These are phyloP conservation scores for Prunella fulvescens DNA, from an alignment of 2,113 vertebrate species.

Conservation along the genomic window DNA sequence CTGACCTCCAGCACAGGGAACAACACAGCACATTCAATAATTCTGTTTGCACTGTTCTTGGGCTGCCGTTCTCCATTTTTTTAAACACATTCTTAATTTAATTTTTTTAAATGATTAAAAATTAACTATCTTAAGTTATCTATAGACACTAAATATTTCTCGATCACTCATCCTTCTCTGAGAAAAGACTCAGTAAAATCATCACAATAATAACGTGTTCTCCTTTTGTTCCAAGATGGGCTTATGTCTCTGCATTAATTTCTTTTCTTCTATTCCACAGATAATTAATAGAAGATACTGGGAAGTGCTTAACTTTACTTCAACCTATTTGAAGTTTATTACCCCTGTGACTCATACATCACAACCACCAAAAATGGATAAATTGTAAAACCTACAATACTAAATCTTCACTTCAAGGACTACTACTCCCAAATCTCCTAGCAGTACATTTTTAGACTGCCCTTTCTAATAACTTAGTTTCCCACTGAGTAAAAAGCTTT, in stretches of 20 bases:
- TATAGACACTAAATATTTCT: conserved; percentile 28
- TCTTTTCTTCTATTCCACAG: conserved; percentile 64
- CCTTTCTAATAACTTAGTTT: conserved; percentile 70
- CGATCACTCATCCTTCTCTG: conserved; percentile 19
- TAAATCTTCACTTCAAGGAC: conserved; percentile 71
- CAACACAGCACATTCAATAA: background rate
- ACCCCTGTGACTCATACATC: conserved; percentile 68
- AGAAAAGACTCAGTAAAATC: conserved; percentile 10
- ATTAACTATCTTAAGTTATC: background rate
- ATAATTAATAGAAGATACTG: conserved; percentile 73
- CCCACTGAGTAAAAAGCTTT: conserved; percentile 72
- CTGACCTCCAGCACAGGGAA: background rate
- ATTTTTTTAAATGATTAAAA: background rate
- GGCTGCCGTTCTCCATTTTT: background rate
- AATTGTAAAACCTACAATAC: conserved; percentile 71
- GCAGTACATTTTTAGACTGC: conserved; percentile 68
- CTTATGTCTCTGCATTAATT: conserved; percentile 69
- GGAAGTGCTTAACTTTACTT: conserved; percentile 70
- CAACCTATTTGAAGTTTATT: conserved; percentile 75
- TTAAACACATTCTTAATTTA: background rate
- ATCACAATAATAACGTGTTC: conserved; percentile 11
- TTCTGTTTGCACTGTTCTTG: background rate
- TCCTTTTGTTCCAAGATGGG: conserved; percentile 56
- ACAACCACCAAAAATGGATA: conserved; percentile 69
- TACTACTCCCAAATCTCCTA: conserved; percentile 69